Percentiles rank a stretch among this genome's conserved stretches.
phyloP scores from a whole-genome alignment of 2,797 vertebrate species.

The Manis pentadactyla region DNA sequence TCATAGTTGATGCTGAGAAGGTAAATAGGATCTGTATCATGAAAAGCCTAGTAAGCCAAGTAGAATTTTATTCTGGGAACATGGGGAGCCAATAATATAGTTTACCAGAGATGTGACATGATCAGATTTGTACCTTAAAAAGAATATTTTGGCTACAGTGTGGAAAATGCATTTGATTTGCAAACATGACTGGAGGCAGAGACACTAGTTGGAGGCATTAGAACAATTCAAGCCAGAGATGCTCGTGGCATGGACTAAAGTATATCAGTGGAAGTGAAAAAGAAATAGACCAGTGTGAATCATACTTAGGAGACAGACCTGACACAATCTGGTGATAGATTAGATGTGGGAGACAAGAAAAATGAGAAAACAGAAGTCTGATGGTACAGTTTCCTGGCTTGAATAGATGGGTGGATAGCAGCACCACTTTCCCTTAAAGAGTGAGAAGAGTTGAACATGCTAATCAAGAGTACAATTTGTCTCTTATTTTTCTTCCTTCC shows the following conservation, averaged over 20 bases:
- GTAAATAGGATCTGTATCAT: background rate
- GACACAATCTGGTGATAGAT: constrained; percentile 37
- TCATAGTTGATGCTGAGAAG: background rate
- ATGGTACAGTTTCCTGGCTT: background rate
- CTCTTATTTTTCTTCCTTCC: constrained; percentile 38
- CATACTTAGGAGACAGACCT: constrained; percentile 57
- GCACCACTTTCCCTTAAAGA: background rate
- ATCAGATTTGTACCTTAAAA: constrained; percentile 54
- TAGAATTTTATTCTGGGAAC: constrained; percentile 32
- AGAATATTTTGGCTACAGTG: constrained; percentile 48
- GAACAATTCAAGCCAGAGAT: constrained; percentile 17
- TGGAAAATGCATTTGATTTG: constrained; percentile 68
- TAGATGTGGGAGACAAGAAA: background rate
- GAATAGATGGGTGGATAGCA: background rate
- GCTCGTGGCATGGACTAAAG: background rate
- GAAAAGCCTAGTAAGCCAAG: background rate
- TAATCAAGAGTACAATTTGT: constrained; percentile 60
- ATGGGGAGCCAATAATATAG: background rate
- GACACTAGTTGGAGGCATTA: constrained; percentile 43
- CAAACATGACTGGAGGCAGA: constrained; percentile 40
- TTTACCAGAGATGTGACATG: constrained; percentile 37
- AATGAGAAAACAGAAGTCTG: background rate
- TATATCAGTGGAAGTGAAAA: background rate
- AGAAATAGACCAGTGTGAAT: constrained; percentile 56
- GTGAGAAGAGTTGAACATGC: background rate